These are phyloP conservation scores for Podilymbus podiceps DNA, from an alignment of 2,113 vertebrate species.

Conservation along the genomic window DNA sequence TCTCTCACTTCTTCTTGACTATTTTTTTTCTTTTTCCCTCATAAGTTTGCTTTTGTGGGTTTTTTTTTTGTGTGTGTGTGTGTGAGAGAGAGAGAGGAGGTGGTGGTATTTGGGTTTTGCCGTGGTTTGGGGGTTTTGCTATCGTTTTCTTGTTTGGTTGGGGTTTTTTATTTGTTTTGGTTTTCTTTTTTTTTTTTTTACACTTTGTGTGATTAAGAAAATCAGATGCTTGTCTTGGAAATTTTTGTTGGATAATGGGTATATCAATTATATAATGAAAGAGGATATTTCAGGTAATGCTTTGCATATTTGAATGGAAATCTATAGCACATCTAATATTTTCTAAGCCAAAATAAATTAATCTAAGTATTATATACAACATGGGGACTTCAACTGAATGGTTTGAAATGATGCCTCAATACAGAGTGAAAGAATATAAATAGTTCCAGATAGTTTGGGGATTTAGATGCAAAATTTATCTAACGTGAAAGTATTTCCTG, in stretches of 20 bases:
- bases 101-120: not conserved
- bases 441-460: not conserved
- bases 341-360: not conserved
- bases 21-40: not conserved
- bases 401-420: not conserved
- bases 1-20: not conserved
- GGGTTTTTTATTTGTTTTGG: too few species aligned
- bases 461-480: not conserved
- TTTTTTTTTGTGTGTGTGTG: too few species aligned
- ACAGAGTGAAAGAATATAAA: not conserved
- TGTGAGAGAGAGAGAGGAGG: fast-evolving
- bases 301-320: not conserved
- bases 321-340: not conserved
- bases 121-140: not conserved
- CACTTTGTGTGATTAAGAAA: not conserved
- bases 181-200: not conserved
- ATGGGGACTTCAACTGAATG: not conserved
- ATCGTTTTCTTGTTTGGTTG: fast-evolving
- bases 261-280: not conserved
- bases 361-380: not conserved
- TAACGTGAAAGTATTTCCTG: not conserved
- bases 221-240: not conserved
- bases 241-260: not conserved
- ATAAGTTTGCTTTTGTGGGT: not conserved
- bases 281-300: not conserved